Base-by-base conservation (phyloP, 2,888 invertebrate species). In the Choreutis nemorana region DNA sequence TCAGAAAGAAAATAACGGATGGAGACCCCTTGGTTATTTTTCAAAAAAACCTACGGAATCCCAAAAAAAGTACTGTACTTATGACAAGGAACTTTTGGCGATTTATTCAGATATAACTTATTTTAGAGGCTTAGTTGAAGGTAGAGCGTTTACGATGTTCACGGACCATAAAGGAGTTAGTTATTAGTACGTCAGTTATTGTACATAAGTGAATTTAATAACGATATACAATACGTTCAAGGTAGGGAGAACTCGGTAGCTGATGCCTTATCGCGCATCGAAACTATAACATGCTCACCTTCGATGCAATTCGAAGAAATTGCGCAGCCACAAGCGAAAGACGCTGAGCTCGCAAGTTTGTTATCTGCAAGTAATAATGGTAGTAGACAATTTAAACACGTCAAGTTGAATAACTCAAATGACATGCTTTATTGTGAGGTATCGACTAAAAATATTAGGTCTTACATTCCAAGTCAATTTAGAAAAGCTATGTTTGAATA, bases 201-300 rank as follows among this genome's bases (percentile, higher is more conserved):
- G 10, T 21, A 9, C 21, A 21, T 8, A 4, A 21, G 1, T 5
- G 2, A 8, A 21, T 21, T 21, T n/a, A n/a, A n/a, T 4, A 21
- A 7, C 2, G 15, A 2, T 5, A 8, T 26, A n/a, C 3, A 9
- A 2, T 14, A 26, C 4, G 5, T 15, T 14, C 8, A 12, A 1
- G 3, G 4, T 5, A 8, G 5, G 3, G 2, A 26, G 7, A 15
- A 26, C 4, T n/a, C 26, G 9, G 26, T 26, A 3, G 26, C 26
- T 13, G 26, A 26, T 14, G 26, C 26, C 5, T 26, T 26, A 14
- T 26, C 26, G 12, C 12, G 26, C 7, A 14, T 26, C 26, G 26
- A 11, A 14, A n/a, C 3, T n/a, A 26, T 26, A 26, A 3, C 11
- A 11, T 25, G 26, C 1, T 4, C 26, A 2, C n/a, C 26, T n/a